Evolutionary conservation across 2,113 vertebrate species (phyloP), one percentile per base, ranked within the genome.

Genomic region (Tupaia tana): DNA sequence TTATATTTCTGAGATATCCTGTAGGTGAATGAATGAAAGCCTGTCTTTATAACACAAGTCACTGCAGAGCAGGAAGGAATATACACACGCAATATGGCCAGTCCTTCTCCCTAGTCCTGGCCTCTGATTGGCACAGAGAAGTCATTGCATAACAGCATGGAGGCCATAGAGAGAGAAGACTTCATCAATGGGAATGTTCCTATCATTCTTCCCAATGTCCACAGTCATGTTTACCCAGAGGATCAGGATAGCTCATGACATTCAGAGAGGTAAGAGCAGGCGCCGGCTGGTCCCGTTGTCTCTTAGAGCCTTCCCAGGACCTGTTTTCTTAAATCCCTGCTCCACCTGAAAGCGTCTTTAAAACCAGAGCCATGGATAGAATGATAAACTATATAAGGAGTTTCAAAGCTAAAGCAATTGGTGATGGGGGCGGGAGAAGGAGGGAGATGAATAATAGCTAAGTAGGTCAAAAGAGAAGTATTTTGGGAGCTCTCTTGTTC

Each of bases 391-490:
- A 9, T 12, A 69, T 8, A 66, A 74, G 54, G n/a, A 61, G 84
- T 89, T 94, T 84, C 80, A 25, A 93, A 92, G 69, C 64, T 64
- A 92, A 91, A 78, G n/a, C 74, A 94, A 95, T 78, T 69, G 70
- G 63, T 69, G 66, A 80, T 82, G 31, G 74, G 63, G 10, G 15
- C 0, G 16, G 77, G 87, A 69, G 43, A 7, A 11, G 43, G 43
- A 94, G 71, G 12, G 29, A 92, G 91, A 75, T 73, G 89, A 71
- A 92, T 92, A 93, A 95, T 79, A 95, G 90, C 67, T 89, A 96
- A 97, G 70, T 93, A 89, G 91, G 89, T 96, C 61, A 80, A 94
- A 97, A 95, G 93, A 77, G 87, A 95, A 89, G 93, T 96, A 96
- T 97, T 95, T 97, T 4, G 9, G 95, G 95, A 94, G 13, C n/a